Percentiles rank a stretch among this genome's conserved stretches.
Conservation (phyloP, 1,140 invertebrate species). For the Heliothis virescens region DNA sequence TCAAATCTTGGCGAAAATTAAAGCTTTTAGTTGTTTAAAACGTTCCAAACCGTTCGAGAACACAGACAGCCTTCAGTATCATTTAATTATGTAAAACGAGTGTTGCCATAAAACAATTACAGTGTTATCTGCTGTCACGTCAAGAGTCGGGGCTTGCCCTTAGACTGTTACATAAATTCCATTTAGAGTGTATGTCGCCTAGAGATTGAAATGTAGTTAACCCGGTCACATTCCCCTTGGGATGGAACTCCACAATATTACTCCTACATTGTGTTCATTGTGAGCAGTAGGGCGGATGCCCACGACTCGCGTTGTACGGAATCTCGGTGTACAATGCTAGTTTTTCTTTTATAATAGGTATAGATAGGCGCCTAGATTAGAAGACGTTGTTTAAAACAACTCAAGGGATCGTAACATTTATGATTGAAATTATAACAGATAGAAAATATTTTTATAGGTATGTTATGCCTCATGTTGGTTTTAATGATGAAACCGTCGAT, state of each 20-base stretch:
- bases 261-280: constrained; percentile 9
- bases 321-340: background rate
- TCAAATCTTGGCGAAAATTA: background rate
- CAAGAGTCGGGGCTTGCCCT: background rate
- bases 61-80: background rate
- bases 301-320: background rate
- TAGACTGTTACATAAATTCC: constrained; percentile 23
- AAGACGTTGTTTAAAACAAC: too few relatives aligned
- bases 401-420: too few relatives aligned
- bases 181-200: constrained; percentile 26
- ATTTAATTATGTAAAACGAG: background rate
- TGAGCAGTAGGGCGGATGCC: background rate
- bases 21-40: background rate
- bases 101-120: constrained; percentile 6
- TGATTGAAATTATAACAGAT: too few relatives aligned
- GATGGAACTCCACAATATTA: constrained; percentile 15
- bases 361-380: too few relatives aligned
- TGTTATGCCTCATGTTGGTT: too few relatives aligned
- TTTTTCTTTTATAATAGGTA: too few relatives aligned
- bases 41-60: background rate
- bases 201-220: constrained; percentile 42
- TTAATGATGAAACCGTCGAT: too few relatives aligned
- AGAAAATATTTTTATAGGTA: too few relatives aligned
- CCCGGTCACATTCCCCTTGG: constrained; percentile 20
- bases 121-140: constrained; percentile 3